phyloP scores from a whole-genome alignment of 2,888 invertebrate genomes.

The Scaeva pyrastri region DNA sequence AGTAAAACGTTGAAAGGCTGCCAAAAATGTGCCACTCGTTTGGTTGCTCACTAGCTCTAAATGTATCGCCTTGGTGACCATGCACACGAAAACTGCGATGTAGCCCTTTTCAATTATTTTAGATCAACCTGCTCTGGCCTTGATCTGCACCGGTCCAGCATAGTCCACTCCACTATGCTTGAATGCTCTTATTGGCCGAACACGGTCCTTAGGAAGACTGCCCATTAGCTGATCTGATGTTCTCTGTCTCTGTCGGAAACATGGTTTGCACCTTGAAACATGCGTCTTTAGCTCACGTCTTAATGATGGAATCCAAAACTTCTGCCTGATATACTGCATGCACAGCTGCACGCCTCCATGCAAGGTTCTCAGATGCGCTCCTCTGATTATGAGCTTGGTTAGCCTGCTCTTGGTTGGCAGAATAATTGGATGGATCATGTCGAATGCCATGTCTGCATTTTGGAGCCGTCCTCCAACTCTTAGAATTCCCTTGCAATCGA shows the following conservation, averaged over 20 bases:
- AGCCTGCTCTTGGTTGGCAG: constrained; percentile 29
- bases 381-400: neutral
- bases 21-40: neutral
- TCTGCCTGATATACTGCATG: neutral
- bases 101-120: constrained; percentile 20
- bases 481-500: neutral
- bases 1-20: neutral
- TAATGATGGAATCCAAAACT: neutral
- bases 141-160: constrained; percentile 41
- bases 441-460: neutral
- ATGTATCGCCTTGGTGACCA: constrained; percentile 30
- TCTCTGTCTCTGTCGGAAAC: neutral
- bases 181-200: neutral
- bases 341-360: neutral
- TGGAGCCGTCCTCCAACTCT: neutral
- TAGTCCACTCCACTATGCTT: constrained; percentile 37
- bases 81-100: constrained; percentile 39
- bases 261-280: neutral
- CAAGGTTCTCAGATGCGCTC: neutral
- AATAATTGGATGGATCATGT: neutral
- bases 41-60: too few species aligned
- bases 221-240: neutral
- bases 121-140: constrained; percentile 16
- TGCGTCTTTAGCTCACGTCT: neutral
- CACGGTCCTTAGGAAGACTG: constrained; percentile 1